Evolutionary conservation across 2,797 vertebrate species (phyloP).

Genomic region (Neopelma chrysocephalum): DNA sequence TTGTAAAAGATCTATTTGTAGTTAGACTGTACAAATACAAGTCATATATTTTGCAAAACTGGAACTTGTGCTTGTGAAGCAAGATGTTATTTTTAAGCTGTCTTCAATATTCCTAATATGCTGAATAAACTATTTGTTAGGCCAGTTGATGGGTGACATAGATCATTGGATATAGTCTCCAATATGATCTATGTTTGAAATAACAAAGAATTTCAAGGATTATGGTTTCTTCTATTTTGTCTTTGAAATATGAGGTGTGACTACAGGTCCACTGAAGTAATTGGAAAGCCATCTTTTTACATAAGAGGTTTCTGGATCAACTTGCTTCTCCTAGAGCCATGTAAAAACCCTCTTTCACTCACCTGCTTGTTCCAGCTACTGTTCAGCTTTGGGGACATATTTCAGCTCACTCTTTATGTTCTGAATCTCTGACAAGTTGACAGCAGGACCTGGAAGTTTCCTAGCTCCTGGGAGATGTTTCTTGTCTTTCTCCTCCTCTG

Average conservation of each 20-base stretch:
- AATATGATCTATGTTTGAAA: neutral
- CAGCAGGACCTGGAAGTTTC: conserved; percentile 90
- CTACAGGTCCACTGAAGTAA: neutral
- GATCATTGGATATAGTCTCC: neutral
- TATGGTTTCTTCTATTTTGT: neutral
- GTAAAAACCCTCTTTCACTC: conserved; percentile 46
- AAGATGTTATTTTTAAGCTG: neutral
- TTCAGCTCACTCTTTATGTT: conserved; percentile 94
- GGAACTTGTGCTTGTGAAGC: neutral
- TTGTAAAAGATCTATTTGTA: neutral
- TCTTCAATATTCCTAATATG: neutral
- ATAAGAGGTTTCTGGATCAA: neutral
- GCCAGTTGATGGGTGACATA: neutral
- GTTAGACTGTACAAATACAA: neutral
- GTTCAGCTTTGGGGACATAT: conserved; percentile 90
- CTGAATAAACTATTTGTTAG: neutral
- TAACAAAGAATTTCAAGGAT: neutral
- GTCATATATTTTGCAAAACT: neutral
- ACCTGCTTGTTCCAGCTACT: conserved; percentile 78
- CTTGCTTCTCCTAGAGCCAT: neutral
- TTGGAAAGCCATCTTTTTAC: neutral
- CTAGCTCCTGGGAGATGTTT: conserved; percentile 88
- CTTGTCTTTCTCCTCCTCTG: conserved; percentile 84
- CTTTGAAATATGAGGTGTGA: neutral
- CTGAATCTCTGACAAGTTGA: conserved; percentile 94